A percentile compares a stretch with the other conserved stretches of the same genome.
These are phyloP conservation scores for Hystrix cristata DNA, from an alignment of 2,113 vertebrate species.

Conservation along the genomic window DNA sequence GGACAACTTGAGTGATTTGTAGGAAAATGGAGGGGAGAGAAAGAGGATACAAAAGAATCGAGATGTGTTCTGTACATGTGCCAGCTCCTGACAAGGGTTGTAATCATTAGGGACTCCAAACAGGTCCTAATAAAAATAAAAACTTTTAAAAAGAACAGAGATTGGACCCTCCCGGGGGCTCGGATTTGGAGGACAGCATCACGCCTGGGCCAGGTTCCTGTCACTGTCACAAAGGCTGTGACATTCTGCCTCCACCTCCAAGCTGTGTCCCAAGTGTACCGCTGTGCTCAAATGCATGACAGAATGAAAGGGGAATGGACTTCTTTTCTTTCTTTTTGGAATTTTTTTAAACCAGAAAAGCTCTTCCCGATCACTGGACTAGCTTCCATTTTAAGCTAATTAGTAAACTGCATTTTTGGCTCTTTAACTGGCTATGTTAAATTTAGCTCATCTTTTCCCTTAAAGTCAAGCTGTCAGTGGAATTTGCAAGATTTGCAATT, in stretches of 20 bases:
- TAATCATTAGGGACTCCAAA: not conserved
- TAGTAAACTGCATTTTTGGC: constrained; percentile 80
- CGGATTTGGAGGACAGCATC: not conserved
- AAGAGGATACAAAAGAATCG: not conserved
- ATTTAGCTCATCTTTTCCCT: constrained; percentile 80
- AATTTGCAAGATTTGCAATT: constrained; percentile 77
- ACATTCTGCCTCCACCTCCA: not conserved
- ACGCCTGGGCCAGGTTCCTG: not conserved
- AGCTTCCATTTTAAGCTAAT: constrained; percentile 80
- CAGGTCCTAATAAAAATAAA: not conserved
- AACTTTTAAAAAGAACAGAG: not conserved
- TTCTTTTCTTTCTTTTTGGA: not conserved
- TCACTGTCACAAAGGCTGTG: not conserved
- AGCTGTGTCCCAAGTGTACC: not conserved
- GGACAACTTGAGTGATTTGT: not conserved
- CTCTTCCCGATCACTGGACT: constrained; percentile 67
- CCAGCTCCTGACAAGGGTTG: not conserved
- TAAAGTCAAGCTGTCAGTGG: constrained; percentile 78
- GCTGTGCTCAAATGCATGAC: not conserved
- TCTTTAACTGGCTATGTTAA: constrained; percentile 76
- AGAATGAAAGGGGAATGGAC: not conserved
- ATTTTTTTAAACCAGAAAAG: constrained; percentile 51
- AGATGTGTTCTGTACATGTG: not conserved
- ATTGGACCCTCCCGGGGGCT: accelerated
- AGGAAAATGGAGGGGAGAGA: not conserved